phyloP scores from a whole-genome alignment of 2,113 vertebrate genomes.

The Rhinichthys klamathensis region DNA sequence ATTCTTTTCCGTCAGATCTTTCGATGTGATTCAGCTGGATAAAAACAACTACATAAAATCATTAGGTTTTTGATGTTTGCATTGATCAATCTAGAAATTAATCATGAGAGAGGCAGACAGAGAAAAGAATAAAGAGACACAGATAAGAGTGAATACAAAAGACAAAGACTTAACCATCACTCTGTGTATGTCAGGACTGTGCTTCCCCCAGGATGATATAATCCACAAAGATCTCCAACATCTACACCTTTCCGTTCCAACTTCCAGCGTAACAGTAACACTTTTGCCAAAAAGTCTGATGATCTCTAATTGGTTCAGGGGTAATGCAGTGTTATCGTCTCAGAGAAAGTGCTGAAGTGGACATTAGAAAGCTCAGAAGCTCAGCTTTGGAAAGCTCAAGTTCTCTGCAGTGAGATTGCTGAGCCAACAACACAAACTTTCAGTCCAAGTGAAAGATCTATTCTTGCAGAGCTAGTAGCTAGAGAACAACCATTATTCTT shows the following conservation, averaged over 20 bases:
- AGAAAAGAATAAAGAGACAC: slow-evolving; percentile 14
- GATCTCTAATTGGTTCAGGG: slow-evolving; percentile 47
- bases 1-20: too few relatives aligned
- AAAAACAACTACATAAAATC: not conserved
- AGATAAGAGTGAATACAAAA: slow-evolving; percentile 17
- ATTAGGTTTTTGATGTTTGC: not conserved
- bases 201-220: slow-evolving; percentile 34
- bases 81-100: not conserved
- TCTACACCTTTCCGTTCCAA: slow-evolving; percentile 57
- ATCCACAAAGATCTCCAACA: slow-evolving; percentile 35
- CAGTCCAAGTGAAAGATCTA: not conserved
- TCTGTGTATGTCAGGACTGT: slow-evolving; percentile 10
- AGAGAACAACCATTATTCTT: slow-evolving; percentile 12
- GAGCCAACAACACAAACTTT: slow-evolving; percentile 24
- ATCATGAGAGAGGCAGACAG: not conserved
- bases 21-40: too few relatives aligned
- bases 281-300: slow-evolving; percentile 58
- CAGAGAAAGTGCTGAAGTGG: slow-evolving; percentile 52
- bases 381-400: slow-evolving; percentile 29
- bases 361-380: slow-evolving; percentile 50
- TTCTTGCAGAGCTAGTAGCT: not conserved
- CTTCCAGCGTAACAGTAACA: slow-evolving; percentile 55
- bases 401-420: slow-evolving; percentile 22
- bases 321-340: slow-evolving; percentile 47
- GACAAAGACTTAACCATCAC: slow-evolving; percentile 9